Conservation (phyloP, 2,113 vertebrate species). For the Naja naja region DNA sequence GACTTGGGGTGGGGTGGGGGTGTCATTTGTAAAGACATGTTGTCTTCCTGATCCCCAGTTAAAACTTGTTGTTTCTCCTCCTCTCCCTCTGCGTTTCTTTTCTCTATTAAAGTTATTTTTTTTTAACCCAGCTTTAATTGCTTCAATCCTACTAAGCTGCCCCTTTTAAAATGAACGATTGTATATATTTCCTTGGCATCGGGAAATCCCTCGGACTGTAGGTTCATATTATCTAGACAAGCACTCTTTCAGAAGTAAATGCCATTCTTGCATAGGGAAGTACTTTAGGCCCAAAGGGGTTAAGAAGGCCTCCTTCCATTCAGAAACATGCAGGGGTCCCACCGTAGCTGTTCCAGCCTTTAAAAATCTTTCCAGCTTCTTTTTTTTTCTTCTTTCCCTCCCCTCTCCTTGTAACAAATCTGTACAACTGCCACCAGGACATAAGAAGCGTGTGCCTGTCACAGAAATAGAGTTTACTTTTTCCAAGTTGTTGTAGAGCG, state of each 20-base stretch:
- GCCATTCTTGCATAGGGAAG: conserved; percentile 74
- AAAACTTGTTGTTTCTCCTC: conserved; percentile 50
- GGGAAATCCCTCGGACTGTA: conserved; percentile 59
- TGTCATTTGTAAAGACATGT: conserved; percentile 17
- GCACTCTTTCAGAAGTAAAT: conserved; percentile 68
- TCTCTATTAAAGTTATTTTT: conserved; percentile 54
- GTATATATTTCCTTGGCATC: conserved; percentile 55
- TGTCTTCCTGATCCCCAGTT: conserved; percentile 29
- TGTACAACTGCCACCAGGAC: conserved; percentile 79
- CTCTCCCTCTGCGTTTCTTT: neutral
- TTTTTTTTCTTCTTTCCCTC: conserved; percentile 39
- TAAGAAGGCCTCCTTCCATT: conserved; percentile 84
- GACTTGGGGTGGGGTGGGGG: neutral
- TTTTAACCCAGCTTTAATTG: conserved; percentile 54
- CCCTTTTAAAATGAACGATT: conserved; percentile 58
- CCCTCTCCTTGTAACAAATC: conserved; percentile 73
- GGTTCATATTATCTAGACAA: conserved; percentile 65
- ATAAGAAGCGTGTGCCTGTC: conserved; percentile 78
- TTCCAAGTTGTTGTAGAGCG: conserved; percentile 74
- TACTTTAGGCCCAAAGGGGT: conserved; percentile 81
- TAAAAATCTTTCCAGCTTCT: conserved; percentile 83
- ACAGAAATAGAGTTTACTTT: conserved; percentile 76
- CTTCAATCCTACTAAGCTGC: conserved; percentile 65
- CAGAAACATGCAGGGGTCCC: conserved; percentile 90
- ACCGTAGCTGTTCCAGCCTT: conserved; percentile 83